Evolutionary conservation across 2,113 vertebrate genomes (phyloP), one percentile per base, ranked within the genome.

Genomic region (Podilymbus podiceps): DNA sequence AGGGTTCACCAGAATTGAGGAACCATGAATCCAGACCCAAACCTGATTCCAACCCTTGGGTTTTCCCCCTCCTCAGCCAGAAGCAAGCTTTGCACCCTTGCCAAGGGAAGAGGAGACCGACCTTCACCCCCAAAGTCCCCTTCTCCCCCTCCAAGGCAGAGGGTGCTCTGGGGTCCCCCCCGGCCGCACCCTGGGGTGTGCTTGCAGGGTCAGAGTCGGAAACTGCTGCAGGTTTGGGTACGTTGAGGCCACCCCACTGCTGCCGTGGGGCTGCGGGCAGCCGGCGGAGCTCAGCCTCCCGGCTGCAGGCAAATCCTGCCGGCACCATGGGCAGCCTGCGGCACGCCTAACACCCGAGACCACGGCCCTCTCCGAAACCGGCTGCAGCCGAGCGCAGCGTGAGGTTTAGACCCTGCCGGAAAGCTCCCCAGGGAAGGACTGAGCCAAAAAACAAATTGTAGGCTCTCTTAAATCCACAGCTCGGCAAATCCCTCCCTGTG

Each of bases 321-420:
- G 0, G 1, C 8, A 1, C 0, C 0, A 55, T 5, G n/a, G 58
- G 56, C 33, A 42, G 55, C 53, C 78, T 2, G 17, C 8, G 7
- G 52, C 49, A 25, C 6, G 3, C 50, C 52, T 33, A 21, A 67
- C 15, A 23, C 44, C 58, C 15, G 15, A 60, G 30, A 42, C 60
- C 8, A 16, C 40, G 49, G 38, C 0, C 31, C 60, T 8, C 66
- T 35, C 74, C 1, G 0, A n/a, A 42, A 30, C 9, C 15, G 1
- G 53, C 53, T 23, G 40, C 8, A 4, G 15, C 18, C 16, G 58
- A 68, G 49, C 40, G 4, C 66, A 31, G 31, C 68, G 42, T 4
- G 1, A 15, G 60, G 15, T 21, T 75, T 20, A 55, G 75, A 44
- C 12, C 31, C 74, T 60, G 67, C 24, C 3, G 2, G 66, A 88